Percentiles rank a stretch among this genome's conserved stretches.
Conservation (phyloP, 2,113 vertebrate genomes). For the Labrus mixtus region DNA sequence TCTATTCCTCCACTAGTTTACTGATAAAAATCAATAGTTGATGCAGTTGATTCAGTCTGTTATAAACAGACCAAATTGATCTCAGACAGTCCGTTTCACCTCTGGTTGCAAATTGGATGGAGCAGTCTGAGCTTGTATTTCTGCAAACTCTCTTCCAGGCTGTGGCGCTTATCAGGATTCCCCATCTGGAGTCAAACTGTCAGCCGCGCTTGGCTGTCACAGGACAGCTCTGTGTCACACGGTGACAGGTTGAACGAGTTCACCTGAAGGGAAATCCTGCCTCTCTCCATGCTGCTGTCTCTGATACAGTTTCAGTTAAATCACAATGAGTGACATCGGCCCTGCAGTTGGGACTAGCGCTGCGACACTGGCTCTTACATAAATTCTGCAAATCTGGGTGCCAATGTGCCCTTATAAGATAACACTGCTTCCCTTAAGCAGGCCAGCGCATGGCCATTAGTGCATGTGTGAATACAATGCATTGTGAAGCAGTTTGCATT, state of each 20-base stretch:
- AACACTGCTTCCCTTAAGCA: background rate
- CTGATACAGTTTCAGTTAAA: slow-evolving; percentile 15
- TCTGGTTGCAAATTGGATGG: background rate
- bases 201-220: slow-evolving; percentile 11
- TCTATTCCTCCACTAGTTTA: background rate
- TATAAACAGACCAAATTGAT: background rate
- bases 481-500: background rate
- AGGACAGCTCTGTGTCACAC: slow-evolving; percentile 17
- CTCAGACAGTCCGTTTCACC: background rate
- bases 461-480: background rate
- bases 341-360: too few relatives aligned
- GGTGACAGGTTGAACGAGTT: slow-evolving; percentile 26
- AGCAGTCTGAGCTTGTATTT: slow-evolving; percentile 13
- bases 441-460: background rate
- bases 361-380: too few relatives aligned
- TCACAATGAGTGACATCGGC: slow-evolving; percentile 3
- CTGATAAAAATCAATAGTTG: background rate
- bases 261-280: slow-evolving; percentile 32
- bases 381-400: too few relatives aligned
- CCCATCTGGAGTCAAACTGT: slow-evolving; percentile 39
- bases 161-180: slow-evolving; percentile 30
- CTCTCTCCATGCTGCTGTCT: background rate
- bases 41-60: background rate
- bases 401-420: background rate
- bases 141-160: background rate